Base-by-base conservation (phyloP, 2,113 vertebrate genomes). In the Coptodon rendalli region DNA sequence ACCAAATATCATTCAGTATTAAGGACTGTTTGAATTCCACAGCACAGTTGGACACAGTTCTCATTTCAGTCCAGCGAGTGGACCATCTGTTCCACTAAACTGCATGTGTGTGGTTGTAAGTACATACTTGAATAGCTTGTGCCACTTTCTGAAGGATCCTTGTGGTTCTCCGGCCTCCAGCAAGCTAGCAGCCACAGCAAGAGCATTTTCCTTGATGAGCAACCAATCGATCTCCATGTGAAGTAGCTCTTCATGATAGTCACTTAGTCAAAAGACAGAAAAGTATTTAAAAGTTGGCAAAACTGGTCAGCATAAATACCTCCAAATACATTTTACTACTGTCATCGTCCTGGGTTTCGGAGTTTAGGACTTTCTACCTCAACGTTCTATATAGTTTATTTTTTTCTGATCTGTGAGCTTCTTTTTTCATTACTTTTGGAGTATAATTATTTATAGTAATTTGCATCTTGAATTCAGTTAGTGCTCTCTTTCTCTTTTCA, bases 81-180 rank as follows among this genome's bases (percentile, higher is more conserved):
- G 38, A 63, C 87, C 83, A 90, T 90, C 87, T 91, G 82, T 84
- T 84, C 14, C 22, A 17, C 19, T 9, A 79, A 34, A 27, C 14
- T 29, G 12, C 17, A 40, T 36, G 43, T 56, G 68, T 82, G 52
- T 9, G 43, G 36, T 4, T 84, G 40, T 84, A 29, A 36, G 24
- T 45, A 80, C 86, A 22, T 91, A 96, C 95, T 90, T 91, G 89
- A 87, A 92, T 9, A 94, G 92, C 79, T 71, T 93, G 54, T 76
- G 50, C 89, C 83, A 93, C 88, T 91, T 90, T 52, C 68, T 89
- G 45, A 40, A 54, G 71, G 84, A 87, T 45, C 48, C 31, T 40
- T 78, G 78, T 1, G 38, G 34, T 81, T 90, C 66, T 13, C 68
- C 17, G 17, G 73, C 43, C 45, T 92, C 87, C 90, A 90, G 36